Conservation (phyloP, 2,113 vertebrate species). For the Myxocyprinus asiaticus region DNA sequence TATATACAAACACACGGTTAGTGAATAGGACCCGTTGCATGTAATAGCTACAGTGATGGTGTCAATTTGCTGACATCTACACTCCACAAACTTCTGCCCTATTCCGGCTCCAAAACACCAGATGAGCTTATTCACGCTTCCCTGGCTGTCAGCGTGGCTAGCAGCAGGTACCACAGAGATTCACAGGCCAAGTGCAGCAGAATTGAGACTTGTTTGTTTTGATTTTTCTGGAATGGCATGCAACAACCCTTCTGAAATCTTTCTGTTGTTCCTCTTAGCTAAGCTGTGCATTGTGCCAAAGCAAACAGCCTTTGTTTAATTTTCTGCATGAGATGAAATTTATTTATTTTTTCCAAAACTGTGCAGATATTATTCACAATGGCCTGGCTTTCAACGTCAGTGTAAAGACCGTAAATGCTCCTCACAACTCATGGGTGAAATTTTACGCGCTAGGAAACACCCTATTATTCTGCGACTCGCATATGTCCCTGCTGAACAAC, state of each 20-base stretch:
- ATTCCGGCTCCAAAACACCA: slow-evolving; percentile 27
- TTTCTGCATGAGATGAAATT: slow-evolving; percentile 44
- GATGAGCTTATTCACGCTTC: slow-evolving; percentile 22
- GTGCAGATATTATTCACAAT: slow-evolving; percentile 33
- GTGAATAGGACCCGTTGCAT: slow-evolving; percentile 38
- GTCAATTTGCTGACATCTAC: slow-evolving; percentile 48
- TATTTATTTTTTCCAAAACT: slow-evolving; percentile 14
- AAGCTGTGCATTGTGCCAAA: slow-evolving; percentile 22
- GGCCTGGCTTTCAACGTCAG: slow-evolving; percentile 29
- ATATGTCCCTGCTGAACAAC: slow-evolving; percentile 16
- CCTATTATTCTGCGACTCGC: background rate
- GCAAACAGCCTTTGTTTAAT: slow-evolving; percentile 45
- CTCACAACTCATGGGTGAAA: slow-evolving; percentile 30
- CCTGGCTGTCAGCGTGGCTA: background rate
- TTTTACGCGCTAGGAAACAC: slow-evolving; percentile 26
- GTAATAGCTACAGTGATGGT: slow-evolving; percentile 44
- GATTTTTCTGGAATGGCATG: background rate
- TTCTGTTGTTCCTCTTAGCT: slow-evolving; percentile 1
- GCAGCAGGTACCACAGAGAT: background rate
- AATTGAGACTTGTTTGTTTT: slow-evolving; percentile 9
- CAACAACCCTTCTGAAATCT: background rate
- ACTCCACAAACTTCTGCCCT: slow-evolving; percentile 29
- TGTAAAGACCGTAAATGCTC: slow-evolving; percentile 28
- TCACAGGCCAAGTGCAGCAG: background rate
- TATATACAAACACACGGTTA: no score